Evolutionary conservation across 2,888 invertebrate species (phyloP).

Genomic region (Diloba caeruleocephala): DNA sequence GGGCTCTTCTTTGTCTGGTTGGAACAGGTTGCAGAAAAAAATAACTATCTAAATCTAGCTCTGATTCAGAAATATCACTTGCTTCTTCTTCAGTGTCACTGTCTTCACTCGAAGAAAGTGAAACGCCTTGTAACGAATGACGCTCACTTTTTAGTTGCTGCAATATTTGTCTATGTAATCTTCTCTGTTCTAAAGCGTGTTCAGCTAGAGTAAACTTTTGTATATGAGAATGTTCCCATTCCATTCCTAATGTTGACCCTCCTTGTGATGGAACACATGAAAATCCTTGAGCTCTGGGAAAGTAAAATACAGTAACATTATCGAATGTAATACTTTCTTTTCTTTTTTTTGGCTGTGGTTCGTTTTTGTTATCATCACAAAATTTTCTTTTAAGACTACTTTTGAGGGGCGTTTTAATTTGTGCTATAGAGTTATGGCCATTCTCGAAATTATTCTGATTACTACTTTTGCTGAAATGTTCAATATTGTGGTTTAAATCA

Average conservation of each 20-base stretch:
- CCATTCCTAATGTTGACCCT: conserved; percentile 98
- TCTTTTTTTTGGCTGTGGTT: conserved; percentile 89
- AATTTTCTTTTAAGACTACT: conserved; percentile 92
- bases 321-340: conserved; percentile 96
- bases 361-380: conserved; percentile 77
- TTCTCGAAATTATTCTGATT: conserved; percentile 52
- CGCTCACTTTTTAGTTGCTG: conserved; percentile 92
- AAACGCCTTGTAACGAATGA: conserved; percentile 85
- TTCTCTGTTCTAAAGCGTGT: conserved; percentile 96
- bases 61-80: conserved; percentile 94
- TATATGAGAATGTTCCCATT: conserved; percentile 91
- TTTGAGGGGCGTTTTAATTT: conserved; percentile 64
- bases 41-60: conserved; percentile 96
- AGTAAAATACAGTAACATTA: conserved; percentile 98
- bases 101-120: conserved; percentile 93
- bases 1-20: conserved; percentile 95
- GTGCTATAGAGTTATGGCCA: conserved; percentile 52
- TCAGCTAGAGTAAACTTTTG: conserved; percentile 95
- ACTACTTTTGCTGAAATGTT: conserved; percentile 45
- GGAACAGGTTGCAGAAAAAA: conserved; percentile 98
- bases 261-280: conserved; percentile 97
- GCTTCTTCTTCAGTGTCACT: conserved; percentile 95
- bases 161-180: conserved; percentile 95
- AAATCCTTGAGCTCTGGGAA: conserved; percentile 97
- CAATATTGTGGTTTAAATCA: conserved; percentile 51